Evolutionary conservation across 2,113 vertebrate genomes (phyloP).

Genomic region (Dendropsophus ebraccatus): DNA sequence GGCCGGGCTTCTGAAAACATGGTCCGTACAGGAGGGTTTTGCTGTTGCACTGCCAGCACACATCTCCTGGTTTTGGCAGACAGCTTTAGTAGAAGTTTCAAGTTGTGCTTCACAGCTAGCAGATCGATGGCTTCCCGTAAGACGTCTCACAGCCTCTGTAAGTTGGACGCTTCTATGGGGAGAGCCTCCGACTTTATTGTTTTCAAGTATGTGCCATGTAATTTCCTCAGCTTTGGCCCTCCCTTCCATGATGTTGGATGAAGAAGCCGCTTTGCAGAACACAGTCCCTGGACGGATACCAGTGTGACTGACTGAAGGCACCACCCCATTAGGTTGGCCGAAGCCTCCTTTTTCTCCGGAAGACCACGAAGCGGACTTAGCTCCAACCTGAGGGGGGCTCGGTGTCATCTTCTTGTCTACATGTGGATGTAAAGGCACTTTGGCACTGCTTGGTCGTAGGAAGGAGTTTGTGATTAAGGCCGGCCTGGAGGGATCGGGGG

Average conservation of each 20-base stretch:
- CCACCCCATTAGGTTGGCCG: neutral
- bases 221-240: slow-evolving; percentile 57
- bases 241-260: slow-evolving; percentile 60
- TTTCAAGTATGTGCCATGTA: neutral
- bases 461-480: slow-evolving; percentile 67
- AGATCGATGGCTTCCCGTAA: slow-evolving; percentile 33
- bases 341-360: slow-evolving; percentile 14
- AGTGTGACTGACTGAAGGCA: neutral
- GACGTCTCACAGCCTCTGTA: slow-evolving; percentile 66
- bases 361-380: slow-evolving; percentile 54
- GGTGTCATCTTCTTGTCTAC: slow-evolving; percentile 66
- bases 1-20: slow-evolving; percentile 29
- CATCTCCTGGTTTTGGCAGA: neutral
- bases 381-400: slow-evolving; percentile 49
- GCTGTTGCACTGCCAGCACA: neutral
- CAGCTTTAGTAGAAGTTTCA: slow-evolving; percentile 1
- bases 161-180: slow-evolving; percentile 62
- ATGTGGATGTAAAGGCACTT: slow-evolving; percentile 82
- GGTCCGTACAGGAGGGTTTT: neutral
- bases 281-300: slow-evolving; percentile 27
- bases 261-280: slow-evolving; percentile 34
- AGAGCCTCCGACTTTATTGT: slow-evolving; percentile 11
- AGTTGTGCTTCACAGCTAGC: neutral
- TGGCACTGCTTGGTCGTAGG: slow-evolving; percentile 66
- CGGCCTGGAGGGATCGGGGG: slow-evolving; percentile 67